Conservation (phyloP, 2,888 invertebrate genomes). For the Polietes domitor region DNA sequence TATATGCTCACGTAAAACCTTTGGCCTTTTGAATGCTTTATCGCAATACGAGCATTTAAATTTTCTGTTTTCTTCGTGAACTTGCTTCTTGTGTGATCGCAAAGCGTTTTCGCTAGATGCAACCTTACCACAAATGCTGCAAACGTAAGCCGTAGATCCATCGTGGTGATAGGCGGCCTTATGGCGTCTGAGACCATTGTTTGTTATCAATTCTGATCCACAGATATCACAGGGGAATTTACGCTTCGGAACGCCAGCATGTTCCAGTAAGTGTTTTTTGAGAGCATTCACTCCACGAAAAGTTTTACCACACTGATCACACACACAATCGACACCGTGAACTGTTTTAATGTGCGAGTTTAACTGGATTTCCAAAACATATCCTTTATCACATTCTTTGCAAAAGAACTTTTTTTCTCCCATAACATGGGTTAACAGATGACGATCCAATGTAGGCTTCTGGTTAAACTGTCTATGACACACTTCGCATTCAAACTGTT, state of each 20-base stretch:
- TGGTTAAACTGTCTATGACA: constrained; percentile 68
- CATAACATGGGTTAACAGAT: constrained; percentile 66
- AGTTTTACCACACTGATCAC: constrained; percentile 67
- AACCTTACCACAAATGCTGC: constrained; percentile 70
- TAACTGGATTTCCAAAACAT: constrained; percentile 56
- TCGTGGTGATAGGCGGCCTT: constrained; percentile 69
- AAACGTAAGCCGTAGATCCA: constrained; percentile 65
- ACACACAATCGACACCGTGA: constrained; percentile 56
- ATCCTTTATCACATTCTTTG: constrained; percentile 69
- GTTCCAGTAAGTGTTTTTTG: constrained; percentile 60
- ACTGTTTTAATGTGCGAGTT: constrained; percentile 66
- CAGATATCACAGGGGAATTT: constrained; percentile 68
- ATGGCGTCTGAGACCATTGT: constrained; percentile 66
- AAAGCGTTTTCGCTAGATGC: constrained; percentile 68
- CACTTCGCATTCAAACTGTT: constrained; percentile 64
- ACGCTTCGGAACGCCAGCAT: constrained; percentile 56
- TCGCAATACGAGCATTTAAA: constrained; percentile 69
- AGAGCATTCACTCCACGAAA: constrained; percentile 58
- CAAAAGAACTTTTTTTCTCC: constrained; percentile 68
- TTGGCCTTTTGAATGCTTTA: constrained; percentile 69
- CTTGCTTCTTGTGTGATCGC: constrained; percentile 68
- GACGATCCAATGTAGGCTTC: constrained; percentile 62
- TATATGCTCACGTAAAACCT: constrained; percentile 71
- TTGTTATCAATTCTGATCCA: constrained; percentile 65
- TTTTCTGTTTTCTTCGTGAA: constrained; percentile 67